Conservation (phyloP, 2,113 vertebrate genomes). For the Carassius gibelio region DNA sequence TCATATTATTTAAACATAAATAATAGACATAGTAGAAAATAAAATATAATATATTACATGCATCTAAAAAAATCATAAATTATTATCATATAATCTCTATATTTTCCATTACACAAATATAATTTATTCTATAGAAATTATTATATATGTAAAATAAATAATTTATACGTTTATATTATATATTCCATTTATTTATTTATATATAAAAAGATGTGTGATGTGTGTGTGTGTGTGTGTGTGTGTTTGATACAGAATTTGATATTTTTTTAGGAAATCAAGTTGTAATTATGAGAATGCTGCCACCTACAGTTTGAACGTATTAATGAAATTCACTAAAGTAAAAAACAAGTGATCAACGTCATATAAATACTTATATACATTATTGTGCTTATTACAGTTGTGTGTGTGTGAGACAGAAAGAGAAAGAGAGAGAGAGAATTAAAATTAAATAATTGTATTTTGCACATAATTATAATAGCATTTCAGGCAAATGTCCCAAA, state of each 20-base stretch:
- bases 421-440: neutral
- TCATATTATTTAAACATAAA: neutral
- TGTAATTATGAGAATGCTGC: slow-evolving; percentile 44
- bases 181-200: no score
- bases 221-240: no score
- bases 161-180: no score
- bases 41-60: neutral
- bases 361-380: neutral
- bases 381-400: neutral
- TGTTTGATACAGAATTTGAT: neutral
- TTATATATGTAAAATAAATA: no score
- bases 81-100: neutral
- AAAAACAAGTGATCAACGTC: neutral
- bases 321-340: neutral
- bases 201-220: no score
- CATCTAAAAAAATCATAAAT: neutral
- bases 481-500: neutral
- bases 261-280: neutral
- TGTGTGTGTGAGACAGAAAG: neutral
- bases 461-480: neutral
- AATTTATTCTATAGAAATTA: neutral
- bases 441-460: neutral
- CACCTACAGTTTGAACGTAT: slow-evolving; percentile 53
- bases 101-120: neutral
- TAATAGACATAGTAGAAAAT: neutral